phyloP scores from a whole-genome alignment of 2,113 vertebrate species.

The Bombycilla garrulus region DNA sequence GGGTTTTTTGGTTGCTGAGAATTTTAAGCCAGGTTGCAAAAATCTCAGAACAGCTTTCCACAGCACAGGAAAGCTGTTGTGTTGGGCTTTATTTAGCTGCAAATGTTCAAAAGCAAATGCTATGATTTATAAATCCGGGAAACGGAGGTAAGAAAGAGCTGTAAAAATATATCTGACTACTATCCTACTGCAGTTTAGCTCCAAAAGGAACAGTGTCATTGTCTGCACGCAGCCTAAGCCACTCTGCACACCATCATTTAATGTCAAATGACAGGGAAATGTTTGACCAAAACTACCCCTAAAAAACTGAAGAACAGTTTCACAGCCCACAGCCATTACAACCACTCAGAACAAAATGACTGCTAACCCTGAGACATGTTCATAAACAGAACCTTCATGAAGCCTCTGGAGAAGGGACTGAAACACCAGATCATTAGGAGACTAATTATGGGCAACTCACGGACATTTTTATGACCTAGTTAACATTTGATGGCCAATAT shows the following conservation, averaged over 20 bases:
- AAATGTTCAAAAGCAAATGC: not conserved
- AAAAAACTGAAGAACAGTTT: not conserved
- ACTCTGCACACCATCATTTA: not conserved
- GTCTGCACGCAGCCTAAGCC: not conserved
- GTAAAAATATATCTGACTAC: not conserved
- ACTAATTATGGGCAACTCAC: not conserved
- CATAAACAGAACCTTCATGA: not conserved
- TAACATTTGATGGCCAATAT: not conserved
- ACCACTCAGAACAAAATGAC: not conserved
- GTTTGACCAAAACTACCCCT: not conserved
- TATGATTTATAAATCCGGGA: not conserved
- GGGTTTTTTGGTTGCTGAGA: not conserved
- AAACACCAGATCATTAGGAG: not conserved
- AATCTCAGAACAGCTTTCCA: not conserved
- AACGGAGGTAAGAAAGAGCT: not conserved
- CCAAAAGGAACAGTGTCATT: not conserved
- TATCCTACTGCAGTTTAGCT: not conserved
- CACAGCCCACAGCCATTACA: not conserved
- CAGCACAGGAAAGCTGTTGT: not conserved
- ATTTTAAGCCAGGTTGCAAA: not conserved
- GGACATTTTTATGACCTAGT: not conserved
- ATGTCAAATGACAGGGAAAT: not conserved
- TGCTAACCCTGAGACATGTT: not conserved
- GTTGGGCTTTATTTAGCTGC: not conserved
- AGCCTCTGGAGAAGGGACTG: not conserved